Conservation (phyloP, 2,888 invertebrate genomes). For the Dione vanillae region DNA sequence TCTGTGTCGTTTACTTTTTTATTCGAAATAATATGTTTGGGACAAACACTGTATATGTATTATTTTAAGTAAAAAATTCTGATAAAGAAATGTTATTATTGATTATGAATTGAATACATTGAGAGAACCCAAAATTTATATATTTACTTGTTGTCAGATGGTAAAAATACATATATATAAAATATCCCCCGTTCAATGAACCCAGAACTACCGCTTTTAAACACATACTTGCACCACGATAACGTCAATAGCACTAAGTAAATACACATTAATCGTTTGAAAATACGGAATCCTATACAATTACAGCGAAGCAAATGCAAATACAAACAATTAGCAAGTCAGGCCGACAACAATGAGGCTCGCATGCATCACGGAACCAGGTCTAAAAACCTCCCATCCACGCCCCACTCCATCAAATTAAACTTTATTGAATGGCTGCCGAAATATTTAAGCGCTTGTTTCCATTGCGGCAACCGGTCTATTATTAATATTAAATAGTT, state of each 20-base stretch:
- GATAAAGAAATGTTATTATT: too few relatives aligned
- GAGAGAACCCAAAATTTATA: background rate
- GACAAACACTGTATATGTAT: too few relatives aligned
- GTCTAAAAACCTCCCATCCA: slow-evolving; percentile 42
- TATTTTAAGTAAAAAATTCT: too few relatives aligned
- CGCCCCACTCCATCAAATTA: slow-evolving; percentile 60
- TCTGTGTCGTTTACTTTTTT: too few relatives aligned
- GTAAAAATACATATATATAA: too few relatives aligned
- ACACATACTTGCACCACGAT: background rate
- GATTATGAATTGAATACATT: too few relatives aligned
- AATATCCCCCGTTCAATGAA: background rate
- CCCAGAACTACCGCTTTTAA: background rate
- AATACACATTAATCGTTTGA: slow-evolving; percentile 12
- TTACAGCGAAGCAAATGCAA: slow-evolving; percentile 29
- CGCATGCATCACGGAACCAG: slow-evolving; percentile 43
- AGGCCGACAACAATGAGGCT: slow-evolving; percentile 28
- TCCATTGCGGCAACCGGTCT: slow-evolving; percentile 15
- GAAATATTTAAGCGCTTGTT: slow-evolving; percentile 56
- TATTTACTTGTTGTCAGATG: too few relatives aligned
- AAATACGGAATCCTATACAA: slow-evolving; percentile 20
- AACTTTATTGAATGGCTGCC: slow-evolving; percentile 63
- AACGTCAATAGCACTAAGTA: slow-evolving; percentile 5
- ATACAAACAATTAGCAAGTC: slow-evolving; percentile 32
- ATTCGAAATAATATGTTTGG: too few relatives aligned
- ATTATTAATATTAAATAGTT: background rate